Conservation (phyloP, 2,888 invertebrate species). For the Calameuta idolon region DNA sequence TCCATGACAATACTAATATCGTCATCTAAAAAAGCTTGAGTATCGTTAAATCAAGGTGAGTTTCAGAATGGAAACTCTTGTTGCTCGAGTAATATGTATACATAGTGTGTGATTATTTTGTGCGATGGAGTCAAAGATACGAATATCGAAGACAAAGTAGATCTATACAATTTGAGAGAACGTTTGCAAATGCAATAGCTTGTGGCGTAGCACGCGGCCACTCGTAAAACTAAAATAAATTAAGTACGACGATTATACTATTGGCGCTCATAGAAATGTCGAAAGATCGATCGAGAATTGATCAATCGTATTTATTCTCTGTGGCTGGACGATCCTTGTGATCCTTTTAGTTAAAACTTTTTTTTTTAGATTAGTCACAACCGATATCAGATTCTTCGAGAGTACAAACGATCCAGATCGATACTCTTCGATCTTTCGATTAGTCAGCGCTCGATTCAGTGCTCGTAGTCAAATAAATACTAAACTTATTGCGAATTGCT, state of each 20-base stretch:
- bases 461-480: constrained; percentile 41
- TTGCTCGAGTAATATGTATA: neutral
- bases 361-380: neutral
- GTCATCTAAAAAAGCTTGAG: neutral
- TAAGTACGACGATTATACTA: constrained; percentile 58
- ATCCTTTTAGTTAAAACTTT: too few species aligned
- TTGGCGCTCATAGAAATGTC: constrained; percentile 32
- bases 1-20: neutral
- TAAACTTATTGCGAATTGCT: constrained; percentile 48
- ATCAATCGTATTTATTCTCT: neutral
- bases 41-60: neutral
- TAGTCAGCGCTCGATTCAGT: neutral
- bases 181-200: neutral
- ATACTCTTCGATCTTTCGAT: neutral
- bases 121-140: neutral
- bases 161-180: neutral
- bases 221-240: constrained; percentile 48
- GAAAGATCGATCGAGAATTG: neutral
- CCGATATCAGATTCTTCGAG: neutral
- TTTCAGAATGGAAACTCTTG: too few species aligned
- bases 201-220: neutral
- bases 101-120: neutral
- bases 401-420: neutral
- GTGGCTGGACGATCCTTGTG: neutral
- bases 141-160: neutral